Conservation (phyloP, 1,140 invertebrate species). For the Eufriesea mexicana region DNA sequence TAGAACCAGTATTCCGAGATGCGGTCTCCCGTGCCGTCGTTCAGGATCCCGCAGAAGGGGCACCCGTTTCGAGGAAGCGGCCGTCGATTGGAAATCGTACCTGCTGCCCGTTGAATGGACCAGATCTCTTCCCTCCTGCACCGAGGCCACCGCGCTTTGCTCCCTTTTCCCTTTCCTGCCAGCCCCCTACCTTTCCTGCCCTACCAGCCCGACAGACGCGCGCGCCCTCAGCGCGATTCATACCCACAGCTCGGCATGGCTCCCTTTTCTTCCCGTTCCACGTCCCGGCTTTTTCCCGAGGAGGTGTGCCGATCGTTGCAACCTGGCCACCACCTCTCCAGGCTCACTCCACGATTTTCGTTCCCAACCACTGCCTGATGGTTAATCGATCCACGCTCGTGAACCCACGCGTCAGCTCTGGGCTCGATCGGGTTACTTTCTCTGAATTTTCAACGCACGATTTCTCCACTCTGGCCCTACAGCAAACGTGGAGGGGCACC, state of each 20-base stretch:
- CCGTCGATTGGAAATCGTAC: constrained; percentile 68
- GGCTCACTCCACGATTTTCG: constrained; percentile 1
- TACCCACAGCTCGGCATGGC: not conserved
- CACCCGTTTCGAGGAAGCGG: constrained; percentile 68
- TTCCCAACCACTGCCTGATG: not conserved
- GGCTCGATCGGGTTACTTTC: not conserved
- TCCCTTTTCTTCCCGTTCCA: not conserved
- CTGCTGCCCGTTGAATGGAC: constrained; percentile 64
- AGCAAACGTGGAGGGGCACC: no score
- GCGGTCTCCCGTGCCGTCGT: constrained; percentile 22
- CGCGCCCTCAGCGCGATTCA: not conserved
- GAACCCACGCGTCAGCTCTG: not conserved
- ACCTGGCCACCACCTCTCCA: not conserved
- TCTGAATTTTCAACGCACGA: no score
- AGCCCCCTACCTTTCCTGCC: not conserved
- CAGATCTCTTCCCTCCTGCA: constrained; percentile 20
- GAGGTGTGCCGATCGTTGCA: not conserved
- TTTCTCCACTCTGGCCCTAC: no score
- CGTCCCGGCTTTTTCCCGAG: not conserved
- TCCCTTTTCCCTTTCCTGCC: constrained; percentile 20
- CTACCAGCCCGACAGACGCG: not conserved
- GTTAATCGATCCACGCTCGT: not conserved
- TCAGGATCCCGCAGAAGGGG: constrained; percentile 59
- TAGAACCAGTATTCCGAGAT: constrained; percentile 48
- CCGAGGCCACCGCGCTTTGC: constrained; percentile 9